These are phyloP conservation scores for Mus caroli DNA, from an alignment of 2,797 vertebrate species.

Conservation along the genomic window DNA sequence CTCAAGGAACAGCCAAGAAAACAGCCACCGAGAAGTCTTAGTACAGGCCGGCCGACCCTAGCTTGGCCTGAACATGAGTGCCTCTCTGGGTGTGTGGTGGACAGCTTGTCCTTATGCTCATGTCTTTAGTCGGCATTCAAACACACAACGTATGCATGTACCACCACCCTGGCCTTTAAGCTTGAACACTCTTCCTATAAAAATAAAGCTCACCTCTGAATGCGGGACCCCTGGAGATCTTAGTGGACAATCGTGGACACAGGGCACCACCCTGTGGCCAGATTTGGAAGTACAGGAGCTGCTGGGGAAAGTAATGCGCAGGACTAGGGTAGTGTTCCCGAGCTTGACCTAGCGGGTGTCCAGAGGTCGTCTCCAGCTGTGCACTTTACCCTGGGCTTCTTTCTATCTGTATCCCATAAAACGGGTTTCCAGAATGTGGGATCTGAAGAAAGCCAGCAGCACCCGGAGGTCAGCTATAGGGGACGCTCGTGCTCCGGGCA, in stretches of 20 bases:
- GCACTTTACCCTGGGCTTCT: background rate
- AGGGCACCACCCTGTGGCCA: slow-evolving; percentile 74
- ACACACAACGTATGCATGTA: background rate
- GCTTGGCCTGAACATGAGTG: too few relatives aligned
- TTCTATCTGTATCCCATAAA: background rate
- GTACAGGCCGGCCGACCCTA: background rate
- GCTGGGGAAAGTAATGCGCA: background rate
- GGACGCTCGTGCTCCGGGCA: background rate
- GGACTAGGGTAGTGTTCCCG: accelerated
- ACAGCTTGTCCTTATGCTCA: background rate
- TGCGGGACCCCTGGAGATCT: background rate
- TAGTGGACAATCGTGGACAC: background rate
- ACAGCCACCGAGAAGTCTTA: background rate
- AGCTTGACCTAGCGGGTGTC: background rate
- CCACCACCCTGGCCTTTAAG: background rate
- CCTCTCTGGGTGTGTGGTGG: background rate
- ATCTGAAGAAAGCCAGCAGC: background rate
- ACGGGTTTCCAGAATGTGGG: background rate
- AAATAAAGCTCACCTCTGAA: background rate
- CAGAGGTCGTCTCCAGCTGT: background rate
- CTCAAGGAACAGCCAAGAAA: background rate
- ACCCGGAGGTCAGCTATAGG: background rate
- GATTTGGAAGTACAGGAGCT: background rate
- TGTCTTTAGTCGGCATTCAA: background rate
- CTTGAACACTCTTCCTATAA: accelerated